phyloP scores from a whole-genome alignment of 2,797 vertebrate species.

The Hoplostethus atlanticus region DNA sequence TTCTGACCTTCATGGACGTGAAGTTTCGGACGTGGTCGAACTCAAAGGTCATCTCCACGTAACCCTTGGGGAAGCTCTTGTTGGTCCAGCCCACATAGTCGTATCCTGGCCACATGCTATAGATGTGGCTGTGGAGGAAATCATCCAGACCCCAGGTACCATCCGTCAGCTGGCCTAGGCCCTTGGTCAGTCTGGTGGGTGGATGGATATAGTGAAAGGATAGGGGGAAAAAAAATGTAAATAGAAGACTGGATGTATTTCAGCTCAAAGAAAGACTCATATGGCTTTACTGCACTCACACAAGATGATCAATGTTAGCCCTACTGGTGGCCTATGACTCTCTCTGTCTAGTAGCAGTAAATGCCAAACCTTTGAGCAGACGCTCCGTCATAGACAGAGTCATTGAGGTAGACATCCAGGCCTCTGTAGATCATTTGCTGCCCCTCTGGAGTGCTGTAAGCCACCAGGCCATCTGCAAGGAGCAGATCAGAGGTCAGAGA shows the following conservation, averaged over 20 bases:
- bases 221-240: not conserved
- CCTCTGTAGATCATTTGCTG: conserved; percentile 91
- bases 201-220: not conserved
- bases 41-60: conserved; percentile 94
- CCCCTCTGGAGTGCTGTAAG: conserved; percentile 92
- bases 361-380: conserved; percentile 88
- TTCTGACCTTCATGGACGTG: conserved; percentile 94
- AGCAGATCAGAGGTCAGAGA: conserved; percentile 19
- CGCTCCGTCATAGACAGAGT: conserved; percentile 94
- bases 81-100: conserved; percentile 98
- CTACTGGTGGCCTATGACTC: not conserved
- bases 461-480: conserved; percentile 91
- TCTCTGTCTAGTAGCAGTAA: not conserved
- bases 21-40: conserved; percentile 96
- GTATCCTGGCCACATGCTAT: conserved; percentile 94
- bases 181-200: conserved; percentile 89
- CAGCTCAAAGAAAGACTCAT: not conserved
- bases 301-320: not conserved
- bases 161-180: conserved; percentile 94
- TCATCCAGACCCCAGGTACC: conserved; percentile 95
- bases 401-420: conserved; percentile 91
- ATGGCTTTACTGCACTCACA: not conserved
- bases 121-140: conserved; percentile 93
- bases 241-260: not conserved
- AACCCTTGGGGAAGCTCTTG: conserved; percentile 87